Conservation (phyloP, 2,113 vertebrate species). For the Centropristis striata region DNA sequence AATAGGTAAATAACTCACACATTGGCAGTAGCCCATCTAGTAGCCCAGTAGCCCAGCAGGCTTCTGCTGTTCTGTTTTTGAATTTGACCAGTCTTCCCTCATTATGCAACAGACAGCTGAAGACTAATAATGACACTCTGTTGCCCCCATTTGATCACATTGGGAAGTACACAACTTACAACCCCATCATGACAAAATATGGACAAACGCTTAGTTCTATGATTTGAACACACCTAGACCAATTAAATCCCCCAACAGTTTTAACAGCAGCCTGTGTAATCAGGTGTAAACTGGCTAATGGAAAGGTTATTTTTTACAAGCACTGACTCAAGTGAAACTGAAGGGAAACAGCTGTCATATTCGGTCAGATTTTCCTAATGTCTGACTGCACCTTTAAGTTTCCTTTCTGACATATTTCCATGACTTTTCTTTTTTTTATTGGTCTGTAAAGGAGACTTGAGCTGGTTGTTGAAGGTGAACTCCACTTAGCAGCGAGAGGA, state of each 20-base stretch:
- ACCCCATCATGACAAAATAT: background rate
- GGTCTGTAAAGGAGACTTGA: conserved; percentile 18
- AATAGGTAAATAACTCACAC: background rate
- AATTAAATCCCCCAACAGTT: background rate
- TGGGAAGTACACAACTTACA: conserved; percentile 23
- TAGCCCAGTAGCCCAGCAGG: background rate
- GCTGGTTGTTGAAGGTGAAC: background rate
- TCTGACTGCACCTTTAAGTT: background rate
- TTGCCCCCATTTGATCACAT: conserved; percentile 49
- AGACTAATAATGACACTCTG: conserved; percentile 15
- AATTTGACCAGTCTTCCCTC: background rate
- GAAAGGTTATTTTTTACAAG: conserved; percentile 17
- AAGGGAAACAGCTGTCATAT: conserved; percentile 15
- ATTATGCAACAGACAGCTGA: background rate
- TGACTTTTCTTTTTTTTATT: conserved; percentile 40
- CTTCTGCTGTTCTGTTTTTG: background rate
- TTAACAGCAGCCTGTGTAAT: background rate
- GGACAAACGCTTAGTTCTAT: background rate
- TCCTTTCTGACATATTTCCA: conserved; percentile 37
- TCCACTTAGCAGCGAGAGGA: background rate
- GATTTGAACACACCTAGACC: background rate
- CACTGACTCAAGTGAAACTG: conserved; percentile 7
- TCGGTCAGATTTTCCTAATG: conserved; percentile 45
- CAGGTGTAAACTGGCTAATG: conserved; percentile 2
- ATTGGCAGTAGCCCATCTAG: too few relatives aligned